phyloP scores from a whole-genome alignment of 1,140 invertebrate genomes.

The Penaeus japonicus region DNA sequence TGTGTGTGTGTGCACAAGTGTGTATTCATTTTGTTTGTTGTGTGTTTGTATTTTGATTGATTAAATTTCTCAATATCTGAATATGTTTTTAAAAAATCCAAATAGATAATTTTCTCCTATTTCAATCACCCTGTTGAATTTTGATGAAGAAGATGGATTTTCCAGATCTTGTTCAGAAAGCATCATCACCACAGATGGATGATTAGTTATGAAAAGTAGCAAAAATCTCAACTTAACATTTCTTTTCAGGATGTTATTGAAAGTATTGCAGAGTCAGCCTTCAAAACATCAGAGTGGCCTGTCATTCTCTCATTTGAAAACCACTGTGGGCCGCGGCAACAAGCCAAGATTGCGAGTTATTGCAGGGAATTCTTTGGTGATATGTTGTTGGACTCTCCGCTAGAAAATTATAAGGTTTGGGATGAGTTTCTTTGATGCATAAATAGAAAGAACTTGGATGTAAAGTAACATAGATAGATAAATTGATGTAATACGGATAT shows the following conservation, averaged over 20 bases:
- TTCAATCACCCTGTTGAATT: no score
- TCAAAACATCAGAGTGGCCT: conserved; percentile 97
- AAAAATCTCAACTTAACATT: not conserved
- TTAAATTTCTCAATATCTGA: not conserved
- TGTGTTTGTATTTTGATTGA: conserved; percentile 16
- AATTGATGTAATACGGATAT: no score
- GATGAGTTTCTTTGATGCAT: not conserved
- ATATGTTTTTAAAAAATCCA: no score
- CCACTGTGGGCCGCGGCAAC: conserved; percentile 93
- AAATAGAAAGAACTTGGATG: not conserved
- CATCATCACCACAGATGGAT: no score
- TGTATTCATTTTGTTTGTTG: not conserved
- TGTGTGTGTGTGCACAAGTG: not conserved
- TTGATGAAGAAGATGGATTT: no score
- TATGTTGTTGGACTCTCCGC: conserved; percentile 87
- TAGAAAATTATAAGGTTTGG: conserved; percentile 84
- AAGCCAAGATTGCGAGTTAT: conserved; percentile 97
- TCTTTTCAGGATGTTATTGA: conserved; percentile 85
- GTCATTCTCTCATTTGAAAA: conserved; percentile 98
- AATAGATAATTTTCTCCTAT: no score
- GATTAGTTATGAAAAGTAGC: no score
- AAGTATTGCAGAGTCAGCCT: conserved; percentile 96
- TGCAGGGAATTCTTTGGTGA: conserved; percentile 95
- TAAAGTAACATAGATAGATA: no score
- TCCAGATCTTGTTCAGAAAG: no score